A percentile compares a stretch with the other conserved stretches of the same genome.
These are phyloP conservation scores for Eulemur albifrons DNA, from an alignment of 2,797 vertebrate species.

Conservation along the genomic window DNA sequence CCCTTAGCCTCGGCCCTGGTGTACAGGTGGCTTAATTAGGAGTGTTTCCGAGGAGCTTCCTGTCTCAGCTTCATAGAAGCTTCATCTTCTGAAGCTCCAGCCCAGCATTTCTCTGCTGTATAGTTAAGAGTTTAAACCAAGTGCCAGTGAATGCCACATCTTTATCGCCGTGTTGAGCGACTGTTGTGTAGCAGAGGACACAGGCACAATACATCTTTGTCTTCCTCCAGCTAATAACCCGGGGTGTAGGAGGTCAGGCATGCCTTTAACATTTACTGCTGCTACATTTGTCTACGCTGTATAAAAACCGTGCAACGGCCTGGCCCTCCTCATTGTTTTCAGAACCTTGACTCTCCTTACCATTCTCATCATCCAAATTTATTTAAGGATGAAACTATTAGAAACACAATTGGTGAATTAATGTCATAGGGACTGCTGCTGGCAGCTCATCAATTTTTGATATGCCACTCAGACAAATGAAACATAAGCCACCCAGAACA, in stretches of 20 bases:
- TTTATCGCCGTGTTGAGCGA: constrained; percentile 51
- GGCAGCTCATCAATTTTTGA: constrained; percentile 99
- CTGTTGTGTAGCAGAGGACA: constrained; percentile 59
- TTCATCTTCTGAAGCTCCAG: not conserved
- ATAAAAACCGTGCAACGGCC: constrained; percentile 62
- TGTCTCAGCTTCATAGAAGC: not conserved
- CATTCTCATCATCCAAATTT: constrained; percentile 89
- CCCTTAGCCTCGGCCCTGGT: not conserved
- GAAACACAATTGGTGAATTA: constrained; percentile 98
- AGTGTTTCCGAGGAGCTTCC: not conserved
- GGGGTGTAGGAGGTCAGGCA: constrained; percentile 78
- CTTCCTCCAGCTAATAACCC: constrained; percentile 78
- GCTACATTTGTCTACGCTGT: constrained; percentile 71
- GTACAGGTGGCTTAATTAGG: not conserved
- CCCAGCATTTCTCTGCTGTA: constrained; percentile 9
- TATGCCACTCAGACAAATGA: constrained; percentile 99
- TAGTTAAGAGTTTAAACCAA: constrained; percentile 13
- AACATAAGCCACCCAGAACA: constrained; percentile 99
- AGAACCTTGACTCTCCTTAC: constrained; percentile 85
- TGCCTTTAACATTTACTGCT: constrained; percentile 82
- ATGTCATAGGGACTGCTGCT: constrained; percentile 94
- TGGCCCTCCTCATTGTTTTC: constrained; percentile 85
- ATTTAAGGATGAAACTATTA: constrained; percentile 95
- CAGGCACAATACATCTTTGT: constrained; percentile 79
- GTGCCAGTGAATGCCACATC: constrained; percentile 67